Evolutionary conservation across 2,113 vertebrate genomes (phyloP).

Genomic region (Chlorodrepanis virens): DNA sequence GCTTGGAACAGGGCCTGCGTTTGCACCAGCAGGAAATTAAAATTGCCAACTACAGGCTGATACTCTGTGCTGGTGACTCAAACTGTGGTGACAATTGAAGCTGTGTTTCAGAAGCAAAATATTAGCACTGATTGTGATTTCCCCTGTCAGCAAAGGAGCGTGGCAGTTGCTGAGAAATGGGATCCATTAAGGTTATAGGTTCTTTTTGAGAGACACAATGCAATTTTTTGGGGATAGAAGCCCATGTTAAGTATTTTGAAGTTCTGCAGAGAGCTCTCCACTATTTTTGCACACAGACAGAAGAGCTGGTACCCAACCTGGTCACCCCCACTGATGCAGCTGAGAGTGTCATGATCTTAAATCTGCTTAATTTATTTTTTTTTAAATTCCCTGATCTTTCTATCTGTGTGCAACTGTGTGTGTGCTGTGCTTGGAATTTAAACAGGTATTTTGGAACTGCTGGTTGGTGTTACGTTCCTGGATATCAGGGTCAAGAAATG

Average conservation of each 20-base stretch:
- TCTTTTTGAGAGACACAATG: not conserved
- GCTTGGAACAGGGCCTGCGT: not conserved
- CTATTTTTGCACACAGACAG: rapidly evolving
- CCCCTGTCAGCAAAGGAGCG: not conserved
- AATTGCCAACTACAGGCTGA: not conserved
- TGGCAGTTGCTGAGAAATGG: not conserved
- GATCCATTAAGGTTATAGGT: not conserved
- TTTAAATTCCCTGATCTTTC: not conserved
- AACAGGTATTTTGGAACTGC: not conserved
- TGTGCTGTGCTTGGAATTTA: not conserved
- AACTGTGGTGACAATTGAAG: conserved; percentile 27
- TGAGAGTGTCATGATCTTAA: not conserved
- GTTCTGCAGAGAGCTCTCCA: not conserved
- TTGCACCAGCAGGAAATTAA: not conserved
- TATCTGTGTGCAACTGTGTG: not conserved
- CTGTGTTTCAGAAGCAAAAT: not conserved
- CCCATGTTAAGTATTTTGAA: not conserved
- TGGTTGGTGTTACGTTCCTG: not conserved
- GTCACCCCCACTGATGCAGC: not conserved
- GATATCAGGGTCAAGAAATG: not conserved
- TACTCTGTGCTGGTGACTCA: not conserved
- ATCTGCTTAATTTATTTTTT: not conserved
- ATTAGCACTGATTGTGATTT: not conserved
- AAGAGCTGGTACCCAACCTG: rapidly evolving
- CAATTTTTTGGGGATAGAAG: not conserved